Conservation (phyloP, 2,888 invertebrate species). For the Parapristionchus giblindavisi region DNA sequence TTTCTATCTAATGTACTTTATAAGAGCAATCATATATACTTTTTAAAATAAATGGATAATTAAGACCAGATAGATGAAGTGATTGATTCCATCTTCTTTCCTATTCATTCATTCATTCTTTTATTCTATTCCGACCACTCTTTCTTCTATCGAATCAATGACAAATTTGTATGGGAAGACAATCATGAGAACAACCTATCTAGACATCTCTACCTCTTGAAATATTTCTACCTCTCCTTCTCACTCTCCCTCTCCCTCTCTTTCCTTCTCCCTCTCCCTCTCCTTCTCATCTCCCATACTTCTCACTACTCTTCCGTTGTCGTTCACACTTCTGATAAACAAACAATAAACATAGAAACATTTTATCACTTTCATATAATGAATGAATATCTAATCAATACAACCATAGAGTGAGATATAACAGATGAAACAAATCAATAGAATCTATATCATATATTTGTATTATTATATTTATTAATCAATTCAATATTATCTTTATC, state of each 20-base stretch:
- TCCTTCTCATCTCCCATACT: neutral
- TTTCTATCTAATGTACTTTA: no score
- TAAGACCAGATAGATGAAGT: no score
- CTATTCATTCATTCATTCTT: neutral
- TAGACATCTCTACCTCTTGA: no score
- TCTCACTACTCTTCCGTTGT: neutral
- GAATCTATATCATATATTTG: neutral
- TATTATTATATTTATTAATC: neutral
- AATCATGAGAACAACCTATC: no score
- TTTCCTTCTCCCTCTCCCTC: neutral
- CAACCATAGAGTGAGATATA: neutral
- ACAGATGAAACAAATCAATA: neutral
- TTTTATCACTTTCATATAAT: constrained; percentile 25
- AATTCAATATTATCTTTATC: neutral
- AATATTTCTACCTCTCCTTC: no score
- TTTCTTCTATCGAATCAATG: neutral
- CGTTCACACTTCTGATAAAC: constrained; percentile 8
- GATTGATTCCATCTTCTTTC: constrained; percentile 26
- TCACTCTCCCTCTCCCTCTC: constrained; percentile 1
- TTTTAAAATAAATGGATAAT: no score
- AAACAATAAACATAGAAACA: constrained; percentile 24
- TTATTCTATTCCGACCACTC: neutral
- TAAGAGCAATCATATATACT: no score
- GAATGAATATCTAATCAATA: no score
- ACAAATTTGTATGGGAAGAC: constrained; percentile 35